Conservation (phyloP, 2,888 invertebrate species). For the Euplagia quadripunctaria region DNA sequence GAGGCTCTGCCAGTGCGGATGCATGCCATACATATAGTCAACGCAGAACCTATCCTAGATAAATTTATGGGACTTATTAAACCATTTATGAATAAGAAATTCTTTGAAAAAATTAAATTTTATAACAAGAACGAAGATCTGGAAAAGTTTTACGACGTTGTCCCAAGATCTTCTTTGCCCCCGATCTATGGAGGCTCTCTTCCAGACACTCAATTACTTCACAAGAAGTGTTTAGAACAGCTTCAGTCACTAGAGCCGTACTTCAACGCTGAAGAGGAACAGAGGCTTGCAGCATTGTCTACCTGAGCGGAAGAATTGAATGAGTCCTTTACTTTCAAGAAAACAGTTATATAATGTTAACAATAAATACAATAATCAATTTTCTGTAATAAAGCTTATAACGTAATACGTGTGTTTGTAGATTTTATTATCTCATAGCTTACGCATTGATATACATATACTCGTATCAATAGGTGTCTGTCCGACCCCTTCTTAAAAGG, state of each 20-base stretch:
- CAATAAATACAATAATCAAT: neutral
- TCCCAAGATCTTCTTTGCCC: constrained; percentile 79
- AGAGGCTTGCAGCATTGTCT: constrained; percentile 19
- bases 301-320: neutral
- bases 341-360: no score
- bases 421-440: neutral
- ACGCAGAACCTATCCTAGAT: constrained; percentile 53
- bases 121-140: constrained; percentile 72
- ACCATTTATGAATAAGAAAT: constrained; percentile 76
- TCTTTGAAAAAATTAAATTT: constrained; percentile 71
- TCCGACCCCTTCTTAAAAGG: no score
- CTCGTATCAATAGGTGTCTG: no score
- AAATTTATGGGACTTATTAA: constrained; percentile 49
- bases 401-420: neutral
- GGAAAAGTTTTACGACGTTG: constrained; percentile 71
- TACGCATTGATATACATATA: no score
- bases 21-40: constrained; percentile 86
- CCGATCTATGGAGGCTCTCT: constrained; percentile 84
- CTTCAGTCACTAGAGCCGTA: constrained; percentile 28
- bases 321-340: neutral
- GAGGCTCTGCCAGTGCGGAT: constrained; percentile 86
- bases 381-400: neutral
- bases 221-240: constrained; percentile 31
- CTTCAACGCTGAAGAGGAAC: constrained; percentile 43
- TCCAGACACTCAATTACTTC: constrained; percentile 39